These are phyloP conservation scores for Drosophila setosimentum DNA, from an alignment of 2,888 invertebrate species.

Conservation along the genomic window DNA sequence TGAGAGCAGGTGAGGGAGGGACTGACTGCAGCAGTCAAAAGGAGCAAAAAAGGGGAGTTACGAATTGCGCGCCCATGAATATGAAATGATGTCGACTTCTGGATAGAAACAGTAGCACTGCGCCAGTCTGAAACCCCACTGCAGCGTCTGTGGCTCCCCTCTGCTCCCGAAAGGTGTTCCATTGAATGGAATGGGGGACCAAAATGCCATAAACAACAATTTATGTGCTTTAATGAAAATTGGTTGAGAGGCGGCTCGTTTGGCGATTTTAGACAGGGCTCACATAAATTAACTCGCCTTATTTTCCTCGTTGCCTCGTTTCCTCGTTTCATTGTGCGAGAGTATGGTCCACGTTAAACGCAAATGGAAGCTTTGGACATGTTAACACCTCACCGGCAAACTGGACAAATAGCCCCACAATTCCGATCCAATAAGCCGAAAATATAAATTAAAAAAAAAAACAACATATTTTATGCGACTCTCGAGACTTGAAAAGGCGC, in stretches of 20 bases:
- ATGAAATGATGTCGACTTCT: conserved; percentile 66
- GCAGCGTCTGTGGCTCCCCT: conserved; percentile 6
- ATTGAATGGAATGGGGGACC: neutral
- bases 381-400: conserved; percentile 62
- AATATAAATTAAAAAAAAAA: conserved; percentile 13
- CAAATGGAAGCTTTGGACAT: conserved; percentile 59
- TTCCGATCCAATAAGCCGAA: neutral
- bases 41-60: conserved; percentile 49
- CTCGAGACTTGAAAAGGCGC: conserved; percentile 44
- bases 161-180: conserved; percentile 30
- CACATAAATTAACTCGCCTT: conserved; percentile 71
- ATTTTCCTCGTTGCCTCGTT: conserved; percentile 5
- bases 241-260: conserved; percentile 68
- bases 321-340: neutral
- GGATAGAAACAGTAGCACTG: conserved; percentile 27
- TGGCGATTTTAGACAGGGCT: conserved; percentile 57
- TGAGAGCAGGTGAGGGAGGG: neutral
- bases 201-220: conserved; percentile 74
- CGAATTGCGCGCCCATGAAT: conserved; percentile 66
- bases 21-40: conserved; percentile 17
- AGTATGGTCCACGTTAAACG: conserved; percentile 25
- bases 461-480: conserved; percentile 62
- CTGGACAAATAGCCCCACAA: conserved; percentile 35
- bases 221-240: conserved; percentile 77
- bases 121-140: conserved; percentile 16